A percentile compares a stretch with the other conserved stretches of the same genome.
phyloP scores from a whole-genome alignment of 2,888 invertebrate species.

The Junonia oenone region DNA sequence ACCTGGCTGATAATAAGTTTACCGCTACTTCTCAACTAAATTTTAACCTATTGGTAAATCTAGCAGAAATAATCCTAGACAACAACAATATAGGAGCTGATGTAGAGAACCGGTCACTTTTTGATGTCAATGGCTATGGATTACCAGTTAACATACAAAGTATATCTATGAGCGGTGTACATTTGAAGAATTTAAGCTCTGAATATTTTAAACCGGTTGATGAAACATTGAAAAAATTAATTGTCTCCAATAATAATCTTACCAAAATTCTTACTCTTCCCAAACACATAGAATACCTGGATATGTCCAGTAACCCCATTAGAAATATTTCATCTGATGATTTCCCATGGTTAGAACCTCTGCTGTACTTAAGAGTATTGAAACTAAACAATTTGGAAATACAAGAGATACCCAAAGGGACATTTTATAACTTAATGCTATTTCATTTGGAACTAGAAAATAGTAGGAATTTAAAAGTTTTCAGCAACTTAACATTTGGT shows the following conservation, averaged over 20 bases:
- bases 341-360: background rate
- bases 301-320: conserved; percentile 81
- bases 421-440: conserved; percentile 72
- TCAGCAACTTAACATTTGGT: conserved; percentile 64
- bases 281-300: conserved; percentile 72
- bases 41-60: conserved; percentile 51
- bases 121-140: conserved; percentile 51
- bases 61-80: conserved; percentile 59
- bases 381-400: conserved; percentile 79
- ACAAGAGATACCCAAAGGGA: conserved; percentile 67
- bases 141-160: conserved; percentile 46
- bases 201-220: conserved; percentile 55
- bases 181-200: conserved; percentile 43
- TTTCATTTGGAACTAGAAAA: conserved; percentile 74
- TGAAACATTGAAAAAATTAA: conserved; percentile 54
- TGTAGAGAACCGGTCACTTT: conserved; percentile 44
- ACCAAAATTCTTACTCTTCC: conserved; percentile 74
- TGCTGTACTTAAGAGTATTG: conserved; percentile 54
- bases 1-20: conserved; percentile 60
- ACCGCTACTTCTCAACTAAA: conserved; percentile 47
- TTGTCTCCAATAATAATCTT: conserved; percentile 74
- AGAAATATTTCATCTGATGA: conserved; percentile 44
- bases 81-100: conserved; percentile 56
- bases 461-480: conserved; percentile 67
- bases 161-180: conserved; percentile 48